phyloP scores from a whole-genome alignment of 2,113 vertebrate genomes.

The Brienomyrus longianalis region DNA sequence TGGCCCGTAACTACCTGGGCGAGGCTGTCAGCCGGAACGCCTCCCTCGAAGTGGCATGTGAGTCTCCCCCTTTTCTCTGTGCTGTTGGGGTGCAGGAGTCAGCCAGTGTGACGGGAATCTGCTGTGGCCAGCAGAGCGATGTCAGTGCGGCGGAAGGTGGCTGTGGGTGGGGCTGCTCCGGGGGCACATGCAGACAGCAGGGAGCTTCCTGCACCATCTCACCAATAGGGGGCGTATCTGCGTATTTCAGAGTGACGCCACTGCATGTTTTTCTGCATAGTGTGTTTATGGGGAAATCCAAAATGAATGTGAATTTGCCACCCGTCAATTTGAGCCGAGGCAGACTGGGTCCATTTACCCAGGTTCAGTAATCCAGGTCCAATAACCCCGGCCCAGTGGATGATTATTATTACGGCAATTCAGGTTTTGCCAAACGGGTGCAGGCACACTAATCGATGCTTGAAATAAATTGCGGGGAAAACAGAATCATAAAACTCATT shows the following conservation, averaged over 20 bases:
- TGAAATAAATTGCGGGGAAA: conserved; percentile 19
- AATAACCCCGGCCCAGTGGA: not conserved
- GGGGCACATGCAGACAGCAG: not conserved
- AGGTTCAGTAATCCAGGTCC: not conserved
- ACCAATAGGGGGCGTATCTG: not conserved
- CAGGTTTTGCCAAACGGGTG: conserved; percentile 24
- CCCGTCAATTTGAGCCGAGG: not conserved
- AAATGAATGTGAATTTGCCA: not conserved
- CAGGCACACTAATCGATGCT: conserved; percentile 14
- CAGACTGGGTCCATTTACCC: not conserved
- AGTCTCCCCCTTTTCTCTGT: conserved; percentile 53
- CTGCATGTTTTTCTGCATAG: not conserved
- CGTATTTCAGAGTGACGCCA: not conserved
- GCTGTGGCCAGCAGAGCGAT: not conserved
- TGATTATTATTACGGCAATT: conserved; percentile 32
- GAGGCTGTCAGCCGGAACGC: conserved; percentile 96
- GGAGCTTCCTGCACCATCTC: not conserved
- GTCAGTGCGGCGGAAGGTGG: too few species aligned
- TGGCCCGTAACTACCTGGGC: conserved; percentile 95
- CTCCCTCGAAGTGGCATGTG: conserved; percentile 96
- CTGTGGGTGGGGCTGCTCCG: not conserved
- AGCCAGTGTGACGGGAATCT: not conserved
- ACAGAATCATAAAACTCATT: conserved; percentile 30
- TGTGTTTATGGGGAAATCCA: not conserved
- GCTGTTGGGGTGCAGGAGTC: not conserved